Conservation (phyloP, 1,140 invertebrate species). For the Cydia pomonella region DNA sequence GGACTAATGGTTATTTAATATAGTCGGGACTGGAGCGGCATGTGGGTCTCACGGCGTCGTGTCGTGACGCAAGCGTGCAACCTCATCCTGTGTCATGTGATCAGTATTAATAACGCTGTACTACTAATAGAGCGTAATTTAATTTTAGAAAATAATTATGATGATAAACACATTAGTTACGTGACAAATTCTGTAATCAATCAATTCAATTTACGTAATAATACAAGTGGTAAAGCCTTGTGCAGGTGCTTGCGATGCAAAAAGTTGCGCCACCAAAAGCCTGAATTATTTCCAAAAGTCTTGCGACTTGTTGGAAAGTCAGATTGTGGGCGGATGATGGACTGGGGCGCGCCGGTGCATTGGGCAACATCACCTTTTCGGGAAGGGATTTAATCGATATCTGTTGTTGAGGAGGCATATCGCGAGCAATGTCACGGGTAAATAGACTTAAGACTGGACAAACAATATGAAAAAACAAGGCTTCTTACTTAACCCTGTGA, state of each 20-base stretch:
- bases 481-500: background rate
- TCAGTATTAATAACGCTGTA: background rate
- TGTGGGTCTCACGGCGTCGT: slow-evolving; percentile 12
- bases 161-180: background rate
- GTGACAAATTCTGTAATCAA: background rate
- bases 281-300: slow-evolving; percentile 30
- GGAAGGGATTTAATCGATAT: slow-evolving; percentile 11
- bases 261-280: slow-evolving; percentile 22
- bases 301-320: slow-evolving; percentile 22
- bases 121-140: no score
- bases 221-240: slow-evolving; percentile 7
- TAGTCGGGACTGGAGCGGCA: background rate
- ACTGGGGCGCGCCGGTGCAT: slow-evolving; percentile 17
- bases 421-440: background rate
- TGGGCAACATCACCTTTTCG: slow-evolving; percentile 20
- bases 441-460: background rate
- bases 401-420: background rate
- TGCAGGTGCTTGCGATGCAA: slow-evolving; percentile 23
- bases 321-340: slow-evolving; percentile 19
- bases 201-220: slow-evolving; percentile 18
- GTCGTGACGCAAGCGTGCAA: slow-evolving; percentile 11
- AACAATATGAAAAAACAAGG: background rate
- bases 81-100: slow-evolving; percentile 8
- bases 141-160: background rate
- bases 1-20: slow-evolving; percentile 36